phyloP scores from a whole-genome alignment of 2,113 vertebrate genomes.

The Dipodomys ordii region DNA sequence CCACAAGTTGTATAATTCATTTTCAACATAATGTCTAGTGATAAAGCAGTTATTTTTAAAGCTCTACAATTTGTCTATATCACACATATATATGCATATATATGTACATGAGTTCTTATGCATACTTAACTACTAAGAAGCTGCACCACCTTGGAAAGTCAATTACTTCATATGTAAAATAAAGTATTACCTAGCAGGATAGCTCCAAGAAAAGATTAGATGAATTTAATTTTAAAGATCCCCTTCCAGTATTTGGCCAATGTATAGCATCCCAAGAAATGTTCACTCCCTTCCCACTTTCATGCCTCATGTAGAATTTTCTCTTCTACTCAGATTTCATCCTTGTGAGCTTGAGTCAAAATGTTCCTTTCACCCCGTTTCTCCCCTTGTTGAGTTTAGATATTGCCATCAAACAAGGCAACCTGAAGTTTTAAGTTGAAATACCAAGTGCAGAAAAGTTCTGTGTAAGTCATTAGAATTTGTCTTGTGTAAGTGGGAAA shows the following conservation, averaged over 20 bases:
- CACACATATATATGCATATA: no score
- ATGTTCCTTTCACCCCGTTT: constrained; percentile 26
- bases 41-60: neutral
- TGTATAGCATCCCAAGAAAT: constrained; percentile 33
- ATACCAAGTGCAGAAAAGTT: constrained; percentile 60
- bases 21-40: no score
- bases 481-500: constrained; percentile 50
- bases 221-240: constrained; percentile 18
- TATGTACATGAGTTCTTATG: neutral
- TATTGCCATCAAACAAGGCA: constrained; percentile 41
- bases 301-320: constrained; percentile 5
- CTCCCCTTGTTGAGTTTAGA: neutral
- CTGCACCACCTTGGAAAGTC: constrained; percentile 42
- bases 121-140: constrained; percentile 9
- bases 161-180: constrained; percentile 40
- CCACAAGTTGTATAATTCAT: no score
- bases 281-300: neutral
- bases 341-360: constrained; percentile 36
- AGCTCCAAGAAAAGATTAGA: constrained; percentile 7
- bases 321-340: constrained; percentile 48
- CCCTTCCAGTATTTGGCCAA: neutral
- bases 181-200: neutral
- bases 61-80: neutral
- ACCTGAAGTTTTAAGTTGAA: constrained; percentile 30
- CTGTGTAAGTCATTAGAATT: constrained; percentile 44